A percentile compares a stretch with the other conserved stretches of the same genome.
phyloP scores from a whole-genome alignment of 2,797 vertebrate species.

The Darevskia nairensis region DNA sequence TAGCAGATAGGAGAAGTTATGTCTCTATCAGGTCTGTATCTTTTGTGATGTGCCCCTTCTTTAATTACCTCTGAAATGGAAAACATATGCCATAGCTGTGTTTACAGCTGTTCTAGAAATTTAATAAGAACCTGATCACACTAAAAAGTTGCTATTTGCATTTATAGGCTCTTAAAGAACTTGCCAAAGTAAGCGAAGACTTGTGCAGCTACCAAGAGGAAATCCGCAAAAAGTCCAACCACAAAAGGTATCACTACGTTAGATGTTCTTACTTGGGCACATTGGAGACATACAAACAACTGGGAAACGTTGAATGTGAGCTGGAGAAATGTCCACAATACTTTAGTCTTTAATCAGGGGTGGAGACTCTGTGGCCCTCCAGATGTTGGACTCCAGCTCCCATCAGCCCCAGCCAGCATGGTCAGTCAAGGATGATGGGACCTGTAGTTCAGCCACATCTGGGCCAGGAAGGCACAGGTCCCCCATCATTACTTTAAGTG shows the following conservation, averaged over 20 bases:
- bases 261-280: slow-evolving; percentile 3
- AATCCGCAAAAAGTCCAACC: slow-evolving; percentile 85
- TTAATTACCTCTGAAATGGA: not conserved
- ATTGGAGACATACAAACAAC: not conserved
- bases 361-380: too few relatives aligned
- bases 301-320: not conserved
- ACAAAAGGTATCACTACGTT: slow-evolving; percentile 83
- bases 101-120: slow-evolving; percentile 47
- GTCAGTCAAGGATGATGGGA: too few relatives aligned
- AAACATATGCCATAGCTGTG: not conserved
- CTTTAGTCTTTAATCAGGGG: not conserved
- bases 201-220: slow-evolving; percentile 97
- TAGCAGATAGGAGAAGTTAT: not conserved
- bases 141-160: slow-evolving; percentile 63
- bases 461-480: too few relatives aligned
- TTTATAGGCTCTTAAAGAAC: slow-evolving; percentile 94
- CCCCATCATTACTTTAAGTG: not conserved
- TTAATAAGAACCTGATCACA: slow-evolving; percentile 19
- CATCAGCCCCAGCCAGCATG: too few relatives aligned
- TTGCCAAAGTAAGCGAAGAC: slow-evolving; percentile 96
- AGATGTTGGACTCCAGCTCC: too few relatives aligned
- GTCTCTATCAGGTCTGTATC: not conserved
- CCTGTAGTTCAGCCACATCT: too few relatives aligned
- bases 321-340: not conserved
- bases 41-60: not conserved